phyloP scores from a whole-genome alignment of 35 echinoderm and acorn worm genomes.

The Anneissia japonica region DNA sequence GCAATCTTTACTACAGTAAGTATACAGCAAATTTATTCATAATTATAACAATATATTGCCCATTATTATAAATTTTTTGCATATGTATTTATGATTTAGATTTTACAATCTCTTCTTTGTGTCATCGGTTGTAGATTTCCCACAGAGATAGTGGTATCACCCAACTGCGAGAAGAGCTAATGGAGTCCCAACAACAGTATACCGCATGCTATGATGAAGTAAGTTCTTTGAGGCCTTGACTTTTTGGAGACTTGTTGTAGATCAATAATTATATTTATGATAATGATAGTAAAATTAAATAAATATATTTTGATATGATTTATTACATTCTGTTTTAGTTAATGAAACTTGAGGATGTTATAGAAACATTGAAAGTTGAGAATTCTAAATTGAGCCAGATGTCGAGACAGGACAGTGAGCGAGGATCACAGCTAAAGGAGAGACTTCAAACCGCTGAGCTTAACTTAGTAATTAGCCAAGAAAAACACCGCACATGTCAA shows the following conservation, averaged over 20 bases:
- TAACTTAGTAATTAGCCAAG: conserved; percentile 70
- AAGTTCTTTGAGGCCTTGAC: background rate
- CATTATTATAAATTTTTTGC: too few relatives aligned
- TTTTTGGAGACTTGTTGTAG: background rate
- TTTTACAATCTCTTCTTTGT: too few relatives aligned
- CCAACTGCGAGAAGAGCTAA: conserved; percentile 49
- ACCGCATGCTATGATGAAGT: conserved; percentile 91
- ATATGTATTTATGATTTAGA: too few relatives aligned
- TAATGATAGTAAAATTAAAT: too few relatives aligned
- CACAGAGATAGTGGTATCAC: conserved; percentile 28
- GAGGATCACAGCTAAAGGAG: conserved; percentile 60
- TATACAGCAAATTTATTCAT: too few relatives aligned
- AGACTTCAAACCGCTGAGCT: conserved; percentile 67
- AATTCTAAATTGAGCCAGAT: conserved; percentile 49
- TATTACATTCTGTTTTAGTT: too few relatives aligned
- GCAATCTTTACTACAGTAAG: too few relatives aligned
- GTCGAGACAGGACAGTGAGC: conserved; percentile 53
- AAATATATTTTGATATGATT: too few relatives aligned
- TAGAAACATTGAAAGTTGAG: conserved; percentile 63
- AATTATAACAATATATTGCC: too few relatives aligned
- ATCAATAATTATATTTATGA: too few relatives aligned
- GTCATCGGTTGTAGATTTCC: conserved; percentile 26
- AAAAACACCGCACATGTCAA: conserved; percentile 92
- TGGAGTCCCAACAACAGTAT: conserved; percentile 75
- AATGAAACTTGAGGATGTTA: conserved; percentile 53